These are phyloP conservation scores for Drosophila micromelanica DNA, from an alignment of 1,140 invertebrate species.

Conservation along the genomic window DNA sequence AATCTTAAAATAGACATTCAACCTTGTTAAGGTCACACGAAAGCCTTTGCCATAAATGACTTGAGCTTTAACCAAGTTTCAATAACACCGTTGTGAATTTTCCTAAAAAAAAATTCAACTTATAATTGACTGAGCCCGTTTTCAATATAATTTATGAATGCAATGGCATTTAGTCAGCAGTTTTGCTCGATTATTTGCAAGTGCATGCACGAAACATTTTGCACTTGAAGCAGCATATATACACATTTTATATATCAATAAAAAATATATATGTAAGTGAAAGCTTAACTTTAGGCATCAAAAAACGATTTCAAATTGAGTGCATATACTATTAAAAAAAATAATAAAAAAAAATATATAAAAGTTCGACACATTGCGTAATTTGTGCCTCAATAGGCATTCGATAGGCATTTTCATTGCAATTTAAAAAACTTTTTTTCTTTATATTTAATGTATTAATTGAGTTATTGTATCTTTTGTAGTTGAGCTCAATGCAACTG, in stretches of 20 bases:
- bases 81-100: conserved; percentile 10
- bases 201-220: conserved; percentile 32
- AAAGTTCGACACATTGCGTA: conserved; percentile 21
- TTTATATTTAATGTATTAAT: conserved; percentile 9
- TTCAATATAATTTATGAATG: conserved; percentile 16
- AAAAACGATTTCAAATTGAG: conserved; percentile 24
- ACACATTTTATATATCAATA: conserved; percentile 1
- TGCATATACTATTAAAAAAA: not conserved
- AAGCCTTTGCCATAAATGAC: conserved; percentile 20
- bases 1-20: not conserved
- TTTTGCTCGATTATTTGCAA: conserved; percentile 21
- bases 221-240: conserved; percentile 25
- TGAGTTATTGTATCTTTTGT: conserved; percentile 21
- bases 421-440: not conserved
- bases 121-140: conserved; percentile 15
- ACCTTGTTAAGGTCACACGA: conserved; percentile 34
- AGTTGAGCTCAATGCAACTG: conserved; percentile 5
- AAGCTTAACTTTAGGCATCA: conserved; percentile 9
- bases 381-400: conserved; percentile 30
- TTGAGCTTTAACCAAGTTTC: conserved; percentile 56
- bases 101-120: not conserved
- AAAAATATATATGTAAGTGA: conserved; percentile 1
- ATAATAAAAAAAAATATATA: conserved; percentile 1
- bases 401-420: conserved; percentile 33
- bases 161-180: conserved; percentile 32